phyloP scores from a whole-genome alignment of 2,888 invertebrate species.

The Caenorhabditis sulstoni region DNA sequence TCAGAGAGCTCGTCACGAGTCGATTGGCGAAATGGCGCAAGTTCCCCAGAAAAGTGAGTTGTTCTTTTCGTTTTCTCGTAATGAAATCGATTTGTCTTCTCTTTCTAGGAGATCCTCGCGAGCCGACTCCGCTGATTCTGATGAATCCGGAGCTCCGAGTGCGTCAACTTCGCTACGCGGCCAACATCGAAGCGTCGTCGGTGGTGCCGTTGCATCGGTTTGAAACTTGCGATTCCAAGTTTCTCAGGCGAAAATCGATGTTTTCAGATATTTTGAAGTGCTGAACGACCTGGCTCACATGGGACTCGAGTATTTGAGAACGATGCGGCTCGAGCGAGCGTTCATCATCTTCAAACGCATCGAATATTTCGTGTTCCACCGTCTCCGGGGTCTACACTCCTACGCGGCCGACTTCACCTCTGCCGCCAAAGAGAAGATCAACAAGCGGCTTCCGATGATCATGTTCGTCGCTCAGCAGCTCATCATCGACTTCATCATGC shows the following conservation, averaged over 20 bases:
- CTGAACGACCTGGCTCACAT: conserved; percentile 22
- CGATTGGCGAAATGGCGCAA: not conserved
- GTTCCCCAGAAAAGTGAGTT: conserved; percentile 11
- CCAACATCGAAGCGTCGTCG: conserved; percentile 36
- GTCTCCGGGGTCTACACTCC: conserved; percentile 11
- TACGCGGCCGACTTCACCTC: conserved; percentile 23
- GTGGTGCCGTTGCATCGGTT: conserved; percentile 38
- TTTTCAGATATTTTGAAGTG: conserved; percentile 50
- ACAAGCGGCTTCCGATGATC: conserved; percentile 28
- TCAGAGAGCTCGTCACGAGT: not conserved
- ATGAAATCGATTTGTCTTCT: no score
- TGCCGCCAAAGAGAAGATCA: conserved; percentile 9
- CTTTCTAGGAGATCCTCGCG: conserved; percentile 29
- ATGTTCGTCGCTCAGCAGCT: conserved; percentile 41
- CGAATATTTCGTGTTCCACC: conserved; percentile 37
- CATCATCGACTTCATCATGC: conserved; percentile 39
- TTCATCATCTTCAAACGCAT: conserved; percentile 46
- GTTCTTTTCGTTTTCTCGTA: no score
- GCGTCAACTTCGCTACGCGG: conserved; percentile 34
- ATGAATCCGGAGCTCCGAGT: conserved; percentile 47
- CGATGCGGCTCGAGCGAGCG: conserved; percentile 39
- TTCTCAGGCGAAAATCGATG: not conserved
- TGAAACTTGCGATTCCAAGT: not conserved
- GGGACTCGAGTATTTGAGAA: conserved; percentile 40
- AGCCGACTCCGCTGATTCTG: conserved; percentile 40